Evolutionary conservation across 1,140 invertebrate species (phyloP), one percentile per base, ranked within the genome.

Genomic region (Aphelenchoides fujianensis): DNA sequence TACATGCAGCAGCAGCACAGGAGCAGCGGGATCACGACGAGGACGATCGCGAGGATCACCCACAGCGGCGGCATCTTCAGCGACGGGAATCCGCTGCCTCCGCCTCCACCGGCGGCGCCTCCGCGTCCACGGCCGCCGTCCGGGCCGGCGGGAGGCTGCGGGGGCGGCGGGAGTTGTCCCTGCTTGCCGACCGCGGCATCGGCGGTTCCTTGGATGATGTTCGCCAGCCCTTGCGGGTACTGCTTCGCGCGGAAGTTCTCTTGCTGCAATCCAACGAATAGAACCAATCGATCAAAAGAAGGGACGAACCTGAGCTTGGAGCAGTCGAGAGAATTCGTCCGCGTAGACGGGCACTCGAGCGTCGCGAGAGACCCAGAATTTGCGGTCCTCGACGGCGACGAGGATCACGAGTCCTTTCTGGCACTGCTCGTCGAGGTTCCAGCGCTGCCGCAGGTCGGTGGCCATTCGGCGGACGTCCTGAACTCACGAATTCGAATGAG

Each of bases 291-390:
- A n/a, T n/a, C n/a, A n/a, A n/a, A n/a, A n/a, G n/a, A n/a, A n/a
- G n/a, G n/a, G n/a, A n/a, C n/a, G n/a, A n/a, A n/a, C n/a, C n/a
- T n/a, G n/a, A n/a, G n/a, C n/a, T n/a, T n/a, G n/a, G 55, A 82
- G 84, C 27, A 82, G 68, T 32, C 79, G 71, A 12, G 77, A 76
- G 62, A 82, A 82, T 55, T 82, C 82, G 19, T 75, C 41, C 27
- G 74, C 81, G 71, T 84, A 84, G 30, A 82, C 82, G 1, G 81
- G 81, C 32, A 84, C 80, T 62, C 63, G 68, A 31, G 70, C 67
- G 54, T 79, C 82, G n/a, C 81, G 61, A 35, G 82, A 78, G 16
- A 82, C 80, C 81, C 81, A 82, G 64, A 82, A 82, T 32, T 82
- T 79, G 30, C 63, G 54, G 57, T 82, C 81, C 28, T 82, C 81